Conservation (phyloP, 1,140 invertebrate species). For the Agraylea sexmaculata region DNA sequence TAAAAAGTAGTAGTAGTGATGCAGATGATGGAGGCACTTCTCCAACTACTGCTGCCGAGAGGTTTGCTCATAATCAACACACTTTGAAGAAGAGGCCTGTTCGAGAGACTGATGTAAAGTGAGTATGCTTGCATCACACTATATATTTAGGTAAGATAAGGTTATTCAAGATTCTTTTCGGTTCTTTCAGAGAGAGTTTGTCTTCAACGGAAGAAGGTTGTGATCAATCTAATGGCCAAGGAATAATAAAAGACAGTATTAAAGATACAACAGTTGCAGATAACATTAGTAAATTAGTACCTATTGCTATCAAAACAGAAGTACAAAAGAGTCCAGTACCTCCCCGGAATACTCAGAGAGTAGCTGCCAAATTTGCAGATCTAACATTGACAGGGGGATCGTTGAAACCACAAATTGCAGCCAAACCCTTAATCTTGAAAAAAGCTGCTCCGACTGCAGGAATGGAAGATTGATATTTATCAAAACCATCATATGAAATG, state of each 20-base stretch:
- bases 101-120: slow-evolving; percentile 20
- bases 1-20: not conserved
- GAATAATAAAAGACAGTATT: no score
- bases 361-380: slow-evolving; percentile 46
- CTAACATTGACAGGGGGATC: slow-evolving; percentile 45
- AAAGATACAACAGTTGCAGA: no score
- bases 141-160: no score
- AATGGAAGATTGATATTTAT: slow-evolving; percentile 21
- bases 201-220: no score
- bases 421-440: slow-evolving; percentile 59
- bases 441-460: slow-evolving; percentile 49
- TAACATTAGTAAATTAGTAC: slow-evolving; percentile 14
- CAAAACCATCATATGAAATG: no score
- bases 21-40: slow-evolving; percentile 16
- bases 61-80: slow-evolving; percentile 27
- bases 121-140: no score
- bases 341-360: slow-evolving; percentile 43
- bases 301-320: slow-evolving; percentile 10
- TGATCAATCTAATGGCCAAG: no score
- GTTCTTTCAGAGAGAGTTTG: no score
- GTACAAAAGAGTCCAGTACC: slow-evolving; percentile 37
- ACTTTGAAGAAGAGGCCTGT: slow-evolving; percentile 27
- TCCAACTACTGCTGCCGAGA: slow-evolving; percentile 25
- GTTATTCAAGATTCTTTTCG: no score
- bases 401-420: slow-evolving; percentile 59